Base-by-base conservation (phyloP, 2,113 vertebrate species). In the Oncorhynchus keta region DNA sequence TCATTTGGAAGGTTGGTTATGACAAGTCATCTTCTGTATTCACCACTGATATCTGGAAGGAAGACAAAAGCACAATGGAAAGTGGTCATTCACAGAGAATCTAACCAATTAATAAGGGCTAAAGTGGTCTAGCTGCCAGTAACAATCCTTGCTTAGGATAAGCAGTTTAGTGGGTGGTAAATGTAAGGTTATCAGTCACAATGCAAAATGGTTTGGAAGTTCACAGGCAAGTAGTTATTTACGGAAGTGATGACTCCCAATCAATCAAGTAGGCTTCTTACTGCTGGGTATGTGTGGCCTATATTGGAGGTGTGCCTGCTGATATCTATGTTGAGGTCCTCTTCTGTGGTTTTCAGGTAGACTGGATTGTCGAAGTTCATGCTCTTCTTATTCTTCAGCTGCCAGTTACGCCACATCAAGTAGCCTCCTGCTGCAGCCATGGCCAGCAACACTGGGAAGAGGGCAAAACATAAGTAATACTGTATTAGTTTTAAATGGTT, bases 331-430 rank as follows among this genome's bases (percentile, higher is more conserved):
- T 96, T 96, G 24, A 99, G 91, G 80, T 99, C 97, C 75, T 99
- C 97, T 83, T 99, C 98, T 0, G 97, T 99, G 45, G 98, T 99
- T 91, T 99, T 99, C 83, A 99, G 89, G 87, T 99, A 99, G 59
- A 99, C 98, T 0, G 98, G 98, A 86, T 99, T 99, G 90, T 99
- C 98, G 73, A 99, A 99, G 89, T 99, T 99, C 98, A 99, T 99
- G 91, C 98, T 99, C 89, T 99, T 99, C 93, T 98, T 97, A 82
- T 98, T 99, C 88, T 95, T 99, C 74, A 95, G 92, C 77, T 98
- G 97, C 98, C 98, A 99, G 80, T 99, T 99, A 30, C 95, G 92
- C 97, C 97, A 99, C 95, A 97, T 96, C 70, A 98, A 90, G 85
- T 96, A 99, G 16, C 94, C 95, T 4, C 94, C 95, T 0, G 92